A percentile compares a stretch with the other conserved stretches of the same genome.
phyloP scores from a whole-genome alignment of 2,113 vertebrate species.

The Phycodurus eques region DNA sequence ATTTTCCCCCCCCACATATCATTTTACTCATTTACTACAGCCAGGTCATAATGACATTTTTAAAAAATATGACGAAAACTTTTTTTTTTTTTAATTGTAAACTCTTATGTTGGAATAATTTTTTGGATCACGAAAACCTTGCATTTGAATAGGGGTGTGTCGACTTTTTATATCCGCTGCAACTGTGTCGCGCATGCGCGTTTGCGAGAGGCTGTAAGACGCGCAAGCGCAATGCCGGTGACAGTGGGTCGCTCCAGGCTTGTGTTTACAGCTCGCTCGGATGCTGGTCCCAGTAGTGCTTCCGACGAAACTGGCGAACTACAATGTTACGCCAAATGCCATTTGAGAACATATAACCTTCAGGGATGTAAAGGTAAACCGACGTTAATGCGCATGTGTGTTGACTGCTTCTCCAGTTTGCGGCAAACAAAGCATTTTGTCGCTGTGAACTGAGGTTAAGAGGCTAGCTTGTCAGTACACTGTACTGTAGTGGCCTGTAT shows the following conservation, averaged over 20 bases:
- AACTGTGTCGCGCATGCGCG: neutral
- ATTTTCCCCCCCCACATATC: no score
- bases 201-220: slow-evolving; percentile 12
- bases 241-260: slow-evolving; percentile 57
- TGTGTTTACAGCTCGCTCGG: slow-evolving; percentile 77
- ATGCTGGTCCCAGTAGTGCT: slow-evolving; percentile 43
- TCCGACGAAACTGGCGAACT: slow-evolving; percentile 58
- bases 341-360: slow-evolving; percentile 53
- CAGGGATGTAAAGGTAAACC: slow-evolving; percentile 61
- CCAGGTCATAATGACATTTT: no score
- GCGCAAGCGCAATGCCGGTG: slow-evolving; percentile 67
- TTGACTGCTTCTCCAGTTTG: neutral
- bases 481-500: slow-evolving; percentile 48
- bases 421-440: slow-evolving; percentile 8
- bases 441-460: slow-evolving; percentile 36
- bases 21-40: no score
- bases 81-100: no score
- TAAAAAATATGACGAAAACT: no score
- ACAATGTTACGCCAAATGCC: slow-evolving; percentile 63
- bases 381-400: neutral
- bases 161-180: no score
- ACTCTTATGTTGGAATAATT: no score
- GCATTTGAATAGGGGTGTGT: no score
- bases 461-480: slow-evolving; percentile 41
- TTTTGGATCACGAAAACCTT: neutral